phyloP scores from a whole-genome alignment of 2,113 vertebrate species.

The Panthera uncia region DNA sequence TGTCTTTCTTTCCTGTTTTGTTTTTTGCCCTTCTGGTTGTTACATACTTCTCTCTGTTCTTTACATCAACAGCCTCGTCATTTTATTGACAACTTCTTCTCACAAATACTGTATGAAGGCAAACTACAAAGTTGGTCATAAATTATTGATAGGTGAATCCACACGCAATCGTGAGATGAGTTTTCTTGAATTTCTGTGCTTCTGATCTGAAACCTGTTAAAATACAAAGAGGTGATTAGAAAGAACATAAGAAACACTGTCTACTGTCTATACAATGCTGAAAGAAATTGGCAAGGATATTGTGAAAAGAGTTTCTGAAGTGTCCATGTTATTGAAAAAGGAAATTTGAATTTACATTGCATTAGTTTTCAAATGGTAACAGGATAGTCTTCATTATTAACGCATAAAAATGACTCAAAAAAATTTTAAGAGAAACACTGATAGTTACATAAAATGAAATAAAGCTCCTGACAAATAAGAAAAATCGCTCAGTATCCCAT shows the following conservation, averaged over 20 bases:
- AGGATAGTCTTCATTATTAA: background rate
- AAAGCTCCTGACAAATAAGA: background rate
- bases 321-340: background rate
- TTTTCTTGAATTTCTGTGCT: constrained; percentile 7
- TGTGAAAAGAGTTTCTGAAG: background rate
- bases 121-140: constrained; percentile 51
- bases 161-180: constrained; percentile 49
- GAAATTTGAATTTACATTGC: background rate
- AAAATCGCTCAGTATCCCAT: background rate
- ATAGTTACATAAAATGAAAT: constrained; percentile 1
- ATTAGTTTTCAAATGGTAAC: background rate
- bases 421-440: background rate
- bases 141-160: constrained; percentile 56
- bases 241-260: background rate
- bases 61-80: background rate
- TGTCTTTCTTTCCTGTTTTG: background rate
- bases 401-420: background rate
- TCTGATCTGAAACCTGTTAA: constrained; percentile 68
- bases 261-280: background rate
- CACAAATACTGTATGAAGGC: constrained; percentile 59
- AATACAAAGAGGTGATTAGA: background rate
- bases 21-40: background rate
- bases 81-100: constrained; percentile 20
- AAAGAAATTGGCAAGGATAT: background rate
- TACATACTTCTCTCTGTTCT: background rate